Percentiles rank a stretch among this genome's conserved stretches.
These are phyloP conservation scores for Chaetodon trifasciatus DNA, from an alignment of 2,797 vertebrate genomes.

Conservation along the genomic window DNA sequence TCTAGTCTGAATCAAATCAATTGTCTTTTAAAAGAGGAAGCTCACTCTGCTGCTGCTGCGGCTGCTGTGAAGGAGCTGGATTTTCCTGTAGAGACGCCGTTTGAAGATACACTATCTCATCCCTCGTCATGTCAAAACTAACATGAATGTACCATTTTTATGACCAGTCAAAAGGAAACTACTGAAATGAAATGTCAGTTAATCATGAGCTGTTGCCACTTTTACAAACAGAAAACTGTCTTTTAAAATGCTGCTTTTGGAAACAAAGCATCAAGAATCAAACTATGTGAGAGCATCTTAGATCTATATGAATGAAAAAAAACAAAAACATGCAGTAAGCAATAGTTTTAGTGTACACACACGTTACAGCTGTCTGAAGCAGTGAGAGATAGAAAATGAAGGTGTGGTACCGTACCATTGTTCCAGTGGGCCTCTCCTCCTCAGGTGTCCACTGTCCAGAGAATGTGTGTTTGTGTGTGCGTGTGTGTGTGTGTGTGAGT, in stretches of 20 bases:
- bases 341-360: not conserved
- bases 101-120: not conserved
- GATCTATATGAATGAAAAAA: not conserved
- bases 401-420: slow-evolving; percentile 78
- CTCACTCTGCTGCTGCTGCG: slow-evolving; percentile 5
- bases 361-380: slow-evolving; percentile 8
- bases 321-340: not conserved
- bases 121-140: slow-evolving; percentile 10
- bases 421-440: slow-evolving; percentile 52
- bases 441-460: slow-evolving; percentile 54
- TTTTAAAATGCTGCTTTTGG: not conserved
- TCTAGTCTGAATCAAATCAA: not conserved
- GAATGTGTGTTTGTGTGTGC: not conserved
- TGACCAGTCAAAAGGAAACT: not conserved
- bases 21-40: slow-evolving; percentile 72
- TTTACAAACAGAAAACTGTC: not conserved
- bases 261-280: not conserved
- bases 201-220: not conserved
- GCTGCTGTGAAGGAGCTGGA: slow-evolving; percentile 30
- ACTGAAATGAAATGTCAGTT: not conserved
- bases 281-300: not conserved
- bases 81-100: slow-evolving; percentile 23
- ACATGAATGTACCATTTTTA: not conserved
- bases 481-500: slow-evolving; percentile 37
- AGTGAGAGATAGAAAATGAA: slow-evolving; percentile 34